These are phyloP conservation scores for Drosophila koepferae DNA, from an alignment of 2,888 invertebrate genomes.

Conservation along the genomic window DNA sequence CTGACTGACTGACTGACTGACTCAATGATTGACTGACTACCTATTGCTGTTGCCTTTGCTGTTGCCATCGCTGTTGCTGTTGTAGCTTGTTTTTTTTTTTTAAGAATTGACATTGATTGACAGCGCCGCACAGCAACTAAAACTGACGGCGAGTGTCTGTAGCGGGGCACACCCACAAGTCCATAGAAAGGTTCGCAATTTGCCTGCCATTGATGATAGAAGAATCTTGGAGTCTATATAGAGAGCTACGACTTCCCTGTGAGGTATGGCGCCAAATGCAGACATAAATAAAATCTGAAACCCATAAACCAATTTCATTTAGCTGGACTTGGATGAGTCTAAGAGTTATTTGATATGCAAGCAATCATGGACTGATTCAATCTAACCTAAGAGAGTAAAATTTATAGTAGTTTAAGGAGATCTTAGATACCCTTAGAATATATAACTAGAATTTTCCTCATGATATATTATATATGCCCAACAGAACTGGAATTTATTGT, in stretches of 20 bases:
- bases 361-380: no score
- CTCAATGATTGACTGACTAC: constrained; percentile 27
- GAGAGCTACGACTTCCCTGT: constrained; percentile 24
- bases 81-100: constrained; percentile 14
- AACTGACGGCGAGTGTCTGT: constrained; percentile 43
- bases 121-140: constrained; percentile 65
- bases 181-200: constrained; percentile 49
- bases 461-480: no score
- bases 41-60: constrained; percentile 19
- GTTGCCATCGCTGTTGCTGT: constrained; percentile 16
- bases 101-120: constrained; percentile 60
- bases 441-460: no score
- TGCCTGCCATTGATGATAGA: constrained; percentile 15
- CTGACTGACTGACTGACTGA: constrained; percentile 30
- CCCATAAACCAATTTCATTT: not conserved
- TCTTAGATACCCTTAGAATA: not conserved
- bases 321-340: not conserved
- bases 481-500: no score
- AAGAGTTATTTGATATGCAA: not conserved
- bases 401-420: not conserved
- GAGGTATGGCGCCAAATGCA: constrained; percentile 9
- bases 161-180: constrained; percentile 55
- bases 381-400: not conserved
- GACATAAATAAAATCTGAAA: not conserved
- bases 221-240: constrained; percentile 13